Conservation (phyloP, 2,113 vertebrate genomes). For the Pitta sordida region DNA sequence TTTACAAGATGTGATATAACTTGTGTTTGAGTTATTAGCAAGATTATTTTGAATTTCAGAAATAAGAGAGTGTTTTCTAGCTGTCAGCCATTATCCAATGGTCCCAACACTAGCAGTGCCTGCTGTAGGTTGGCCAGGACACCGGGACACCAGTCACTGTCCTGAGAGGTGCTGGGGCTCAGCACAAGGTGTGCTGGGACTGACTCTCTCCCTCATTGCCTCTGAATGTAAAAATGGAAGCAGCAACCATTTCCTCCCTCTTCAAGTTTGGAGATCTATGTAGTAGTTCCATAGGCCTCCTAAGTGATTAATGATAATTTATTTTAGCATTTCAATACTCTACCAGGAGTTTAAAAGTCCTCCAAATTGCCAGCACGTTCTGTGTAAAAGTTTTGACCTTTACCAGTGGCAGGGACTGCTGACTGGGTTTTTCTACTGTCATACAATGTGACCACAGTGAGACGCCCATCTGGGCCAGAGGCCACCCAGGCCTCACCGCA, state of each 20-base stretch:
- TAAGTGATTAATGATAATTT: neutral
- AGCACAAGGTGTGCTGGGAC: neutral
- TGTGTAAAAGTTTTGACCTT: neutral
- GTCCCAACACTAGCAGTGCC: neutral
- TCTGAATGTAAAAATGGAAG: neutral
- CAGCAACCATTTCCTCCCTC: neutral
- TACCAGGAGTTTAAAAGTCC: neutral
- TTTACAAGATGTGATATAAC: neutral
- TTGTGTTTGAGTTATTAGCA: neutral
- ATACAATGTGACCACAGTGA: neutral
- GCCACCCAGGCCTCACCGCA: neutral
- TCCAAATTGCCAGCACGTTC: neutral
- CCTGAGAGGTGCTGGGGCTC: neutral
- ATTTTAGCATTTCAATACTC: neutral
- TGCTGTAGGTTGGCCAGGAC: neutral
- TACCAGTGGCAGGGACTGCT: neutral
- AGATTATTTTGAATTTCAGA: neutral
- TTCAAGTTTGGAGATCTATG: neutral
- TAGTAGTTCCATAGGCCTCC: neutral
- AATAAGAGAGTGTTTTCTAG: neutral
- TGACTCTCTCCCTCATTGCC: neutral
- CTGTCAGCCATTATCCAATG: neutral
- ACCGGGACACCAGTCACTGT: accelerated
- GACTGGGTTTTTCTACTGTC: neutral
- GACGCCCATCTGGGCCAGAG: neutral